Evolutionary conservation across 2,797 vertebrate species (phyloP), one percentile per base, ranked within the genome.

Genomic region (Cossypha niveicapilla): DNA sequence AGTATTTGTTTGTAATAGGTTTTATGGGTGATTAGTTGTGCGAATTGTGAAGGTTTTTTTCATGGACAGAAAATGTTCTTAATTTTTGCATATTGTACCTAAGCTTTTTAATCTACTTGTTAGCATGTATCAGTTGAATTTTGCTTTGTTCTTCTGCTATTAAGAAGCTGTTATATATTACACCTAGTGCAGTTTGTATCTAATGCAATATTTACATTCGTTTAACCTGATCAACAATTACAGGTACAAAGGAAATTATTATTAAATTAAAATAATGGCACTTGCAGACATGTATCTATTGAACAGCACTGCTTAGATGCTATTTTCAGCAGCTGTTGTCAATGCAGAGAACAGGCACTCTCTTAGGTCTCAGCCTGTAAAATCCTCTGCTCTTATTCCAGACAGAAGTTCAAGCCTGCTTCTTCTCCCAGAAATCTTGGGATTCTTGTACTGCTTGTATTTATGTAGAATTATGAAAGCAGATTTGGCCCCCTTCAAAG

Each of bases 1-100:
- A 95, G 97, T 97, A 97, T 98, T 98, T 98, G 97, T 98, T 98
- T 98, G 97, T 98, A 98, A 98, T 97, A 97, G 96, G 93, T 98
- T 98, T 98, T 98, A 98, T 96, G 98, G 98, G 96, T 98, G 98
- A 98, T 98, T 98, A 98, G 96, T 97, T 98, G 98, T 98, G 97
- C 91, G 97, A 97, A 98, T 98, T 97, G 89, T 77, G 86, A 86
- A 30, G 6, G 34, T 35, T 44, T 95, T 94, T 96, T 97, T 92
- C 71, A 7, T 56, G 65, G 77, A 86, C 54, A 41, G 79, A 72
- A 78, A n/a, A 86, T 58, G 73, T 85, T 94, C 96, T 96, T 97
- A 96, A 97, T 96, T 97, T 96, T 96, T 94, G 50, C 53, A 23
- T 78, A 15, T 82, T 11, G 8, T 13, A 19, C 17, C 68, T 83